Conservation (phyloP, 1,140 invertebrate genomes). For the Dendroctonus valens region DNA sequence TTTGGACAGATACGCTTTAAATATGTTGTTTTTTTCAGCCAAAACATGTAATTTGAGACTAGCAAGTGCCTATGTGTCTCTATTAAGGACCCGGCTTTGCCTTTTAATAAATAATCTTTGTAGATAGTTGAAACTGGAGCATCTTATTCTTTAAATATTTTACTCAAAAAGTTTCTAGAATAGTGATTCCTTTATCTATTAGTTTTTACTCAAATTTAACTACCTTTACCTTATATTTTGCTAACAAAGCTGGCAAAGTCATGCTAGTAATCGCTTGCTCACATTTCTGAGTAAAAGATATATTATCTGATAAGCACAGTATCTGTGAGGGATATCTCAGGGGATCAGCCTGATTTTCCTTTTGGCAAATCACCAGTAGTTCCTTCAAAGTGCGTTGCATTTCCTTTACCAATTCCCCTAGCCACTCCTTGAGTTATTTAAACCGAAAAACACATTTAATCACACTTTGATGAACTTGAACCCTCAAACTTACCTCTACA, state of each 20-base stretch:
- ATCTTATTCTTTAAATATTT: too few relatives aligned
- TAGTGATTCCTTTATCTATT: too few relatives aligned
- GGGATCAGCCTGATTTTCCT: conserved; percentile 64
- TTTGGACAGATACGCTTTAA: too few relatives aligned
- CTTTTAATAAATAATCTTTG: too few relatives aligned
- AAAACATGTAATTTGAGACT: too few relatives aligned
- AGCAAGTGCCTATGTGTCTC: too few relatives aligned
- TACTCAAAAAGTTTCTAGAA: too few relatives aligned
- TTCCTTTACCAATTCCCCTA: conserved; percentile 74
- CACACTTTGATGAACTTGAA: conserved; percentile 3
- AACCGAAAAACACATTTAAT: background rate
- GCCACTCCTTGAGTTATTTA: conserved; percentile 68
- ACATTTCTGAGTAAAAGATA: conserved; percentile 78
- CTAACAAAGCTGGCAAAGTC: conserved; percentile 57
- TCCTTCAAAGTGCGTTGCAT: conserved; percentile 77
- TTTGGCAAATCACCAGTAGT: conserved; percentile 68
- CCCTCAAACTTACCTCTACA: conserved; percentile 62
- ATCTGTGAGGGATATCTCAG: conserved; percentile 84
- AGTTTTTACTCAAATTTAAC: too few relatives aligned
- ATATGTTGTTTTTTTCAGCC: too few relatives aligned
- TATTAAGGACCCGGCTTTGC: too few relatives aligned
- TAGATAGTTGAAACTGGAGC: too few relatives aligned
- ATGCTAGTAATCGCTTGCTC: conserved; percentile 76
- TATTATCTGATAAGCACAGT: conserved; percentile 66
- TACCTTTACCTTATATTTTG: conserved; percentile 47